Conservation (phyloP, 1,140 invertebrate species). For the Muscidifurax raptorellus region DNA sequence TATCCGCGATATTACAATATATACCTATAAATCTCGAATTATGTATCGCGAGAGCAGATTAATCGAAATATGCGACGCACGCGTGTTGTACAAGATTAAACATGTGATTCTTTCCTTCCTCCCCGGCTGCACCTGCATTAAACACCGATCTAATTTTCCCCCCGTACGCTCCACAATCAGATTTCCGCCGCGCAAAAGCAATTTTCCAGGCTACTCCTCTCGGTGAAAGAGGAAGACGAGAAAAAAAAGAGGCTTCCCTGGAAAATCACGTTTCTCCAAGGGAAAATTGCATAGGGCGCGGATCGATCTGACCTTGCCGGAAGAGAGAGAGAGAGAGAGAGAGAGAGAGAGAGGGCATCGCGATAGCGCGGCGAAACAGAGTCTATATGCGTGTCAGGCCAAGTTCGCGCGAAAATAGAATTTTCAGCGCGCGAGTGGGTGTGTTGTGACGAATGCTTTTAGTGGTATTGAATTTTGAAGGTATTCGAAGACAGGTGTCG, state of each 20-base stretch:
- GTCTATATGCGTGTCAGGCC: neutral
- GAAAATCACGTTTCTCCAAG: slow-evolving; percentile 3
- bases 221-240: too few species aligned
- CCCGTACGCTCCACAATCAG: neutral
- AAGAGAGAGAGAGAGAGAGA: too few species aligned
- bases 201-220: neutral
- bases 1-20: too few species aligned
- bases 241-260: neutral
- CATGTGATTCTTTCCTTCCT: neutral
- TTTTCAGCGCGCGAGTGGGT: neutral
- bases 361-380: slow-evolving; percentile 10
- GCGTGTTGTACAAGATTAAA: neutral
- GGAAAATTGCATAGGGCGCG: slow-evolving; percentile 30
- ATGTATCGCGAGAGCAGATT: neutral
- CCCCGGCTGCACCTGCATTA: neutral
- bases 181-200: neutral
- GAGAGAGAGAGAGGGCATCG: slow-evolving; percentile 16
- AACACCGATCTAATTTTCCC: neutral
- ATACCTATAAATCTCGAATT: neutral
- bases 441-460: too few species aligned
- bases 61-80: neutral
- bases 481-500: neutral
- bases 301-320: slow-evolving; percentile 43
- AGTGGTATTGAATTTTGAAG: too few species aligned
- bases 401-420: slow-evolving; percentile 39